These are phyloP conservation scores for Drosophila anomelani DNA, from an alignment of 2,888 invertebrate genomes.

Conservation along the genomic window DNA sequence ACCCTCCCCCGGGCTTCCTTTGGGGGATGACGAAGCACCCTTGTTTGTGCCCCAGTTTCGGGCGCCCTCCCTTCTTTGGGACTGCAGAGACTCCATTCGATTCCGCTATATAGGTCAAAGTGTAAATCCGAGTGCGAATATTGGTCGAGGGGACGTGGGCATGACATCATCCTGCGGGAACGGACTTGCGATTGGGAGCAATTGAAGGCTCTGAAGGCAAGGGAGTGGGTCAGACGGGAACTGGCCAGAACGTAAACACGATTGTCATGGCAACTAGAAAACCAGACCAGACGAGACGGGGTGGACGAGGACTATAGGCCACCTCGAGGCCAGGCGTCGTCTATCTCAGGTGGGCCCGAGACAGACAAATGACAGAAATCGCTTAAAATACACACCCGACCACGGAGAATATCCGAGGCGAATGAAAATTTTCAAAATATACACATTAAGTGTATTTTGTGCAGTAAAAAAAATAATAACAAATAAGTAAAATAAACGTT, in stretches of 20 bases:
- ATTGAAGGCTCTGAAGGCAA: conserved; percentile 41
- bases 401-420: conserved; percentile 17
- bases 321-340: conserved; percentile 49
- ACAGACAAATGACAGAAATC: conserved; percentile 62
- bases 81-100: conserved; percentile 23
- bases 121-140: conserved; percentile 50
- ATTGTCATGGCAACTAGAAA: conserved; percentile 59
- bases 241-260: conserved; percentile 49
- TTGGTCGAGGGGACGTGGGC: conserved; percentile 17
- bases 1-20: not conserved
- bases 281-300: not conserved
- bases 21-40: conserved; percentile 33
- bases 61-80: conserved; percentile 11
- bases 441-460: conserved; percentile 1
- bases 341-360: conserved; percentile 58
- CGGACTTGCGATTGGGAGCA: conserved; percentile 39
- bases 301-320: conserved; percentile 14
- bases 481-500: not conserved
- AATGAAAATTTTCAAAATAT: conserved; percentile 22
- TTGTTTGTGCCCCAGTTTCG: conserved; percentile 27
- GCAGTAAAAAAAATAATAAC: conserved; percentile 5
- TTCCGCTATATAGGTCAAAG: conserved; percentile 67
- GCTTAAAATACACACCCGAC: conserved; percentile 65
- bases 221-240: conserved; percentile 14
- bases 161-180: conserved; percentile 65